Percentiles rank a stretch among this genome's conserved stretches.
Conservation (phyloP, 2,113 vertebrate genomes). For the Amphiprion ocellaris region DNA sequence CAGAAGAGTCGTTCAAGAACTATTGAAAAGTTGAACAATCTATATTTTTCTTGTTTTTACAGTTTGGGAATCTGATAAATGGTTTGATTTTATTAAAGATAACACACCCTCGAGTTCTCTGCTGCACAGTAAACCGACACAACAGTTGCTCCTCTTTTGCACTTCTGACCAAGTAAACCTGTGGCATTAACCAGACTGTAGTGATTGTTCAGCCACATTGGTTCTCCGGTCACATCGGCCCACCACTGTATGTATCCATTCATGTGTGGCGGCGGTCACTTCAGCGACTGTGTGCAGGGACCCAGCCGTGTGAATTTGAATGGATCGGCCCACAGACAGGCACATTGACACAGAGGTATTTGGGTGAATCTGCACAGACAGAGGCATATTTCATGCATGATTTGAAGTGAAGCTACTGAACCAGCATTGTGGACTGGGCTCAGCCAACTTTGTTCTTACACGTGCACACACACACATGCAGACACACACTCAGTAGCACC, state of each 20-base stretch:
- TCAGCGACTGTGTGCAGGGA: conserved; percentile 9
- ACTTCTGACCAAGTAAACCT: no score
- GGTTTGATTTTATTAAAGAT: no score
- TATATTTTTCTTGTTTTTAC: no score
- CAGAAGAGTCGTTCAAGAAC: no score
- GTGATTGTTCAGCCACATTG: no score
- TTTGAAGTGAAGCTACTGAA: conserved; percentile 69
- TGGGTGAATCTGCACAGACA: conserved; percentile 44
- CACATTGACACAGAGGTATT: conserved; percentile 38
- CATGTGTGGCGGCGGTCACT: conserved; percentile 3
- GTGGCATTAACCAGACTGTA: no score
- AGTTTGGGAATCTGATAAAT: no score
- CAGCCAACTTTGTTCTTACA: conserved; percentile 29
- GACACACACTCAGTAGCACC: conserved; percentile 4
- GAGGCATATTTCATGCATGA: conserved; percentile 66
- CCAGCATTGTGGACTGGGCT: conserved; percentile 13
- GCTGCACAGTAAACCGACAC: no score
- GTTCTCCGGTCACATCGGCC: no score
- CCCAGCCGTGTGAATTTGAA: conserved; percentile 18
- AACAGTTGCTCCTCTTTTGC: no score
- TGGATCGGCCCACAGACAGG: background rate
- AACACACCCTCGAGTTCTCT: no score
- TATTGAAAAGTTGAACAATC: no score
- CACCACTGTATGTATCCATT: background rate
- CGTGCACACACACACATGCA: conserved; percentile 16